Conservation (phyloP, 1,140 invertebrate genomes). For the Bombus fervidus region DNA sequence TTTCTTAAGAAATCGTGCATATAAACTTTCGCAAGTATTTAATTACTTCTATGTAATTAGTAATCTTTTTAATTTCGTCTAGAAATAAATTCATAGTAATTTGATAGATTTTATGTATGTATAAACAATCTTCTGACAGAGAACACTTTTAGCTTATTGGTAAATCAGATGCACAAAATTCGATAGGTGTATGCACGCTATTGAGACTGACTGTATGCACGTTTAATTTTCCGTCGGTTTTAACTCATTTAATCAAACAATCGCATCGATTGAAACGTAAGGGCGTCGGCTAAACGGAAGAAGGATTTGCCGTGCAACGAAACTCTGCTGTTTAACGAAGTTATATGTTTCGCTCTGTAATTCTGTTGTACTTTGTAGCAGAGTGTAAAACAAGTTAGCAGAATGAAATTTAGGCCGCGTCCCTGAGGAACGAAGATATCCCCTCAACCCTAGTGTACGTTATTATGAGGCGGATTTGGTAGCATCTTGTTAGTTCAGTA, state of each 20-base stretch:
- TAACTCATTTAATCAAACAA: background rate
- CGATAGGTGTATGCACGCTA: too few species aligned
- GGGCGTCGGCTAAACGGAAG: background rate
- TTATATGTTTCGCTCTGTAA: background rate
- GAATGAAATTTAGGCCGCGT: background rate
- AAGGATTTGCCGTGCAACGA: background rate
- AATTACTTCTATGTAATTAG: too few species aligned
- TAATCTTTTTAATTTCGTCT: too few species aligned
- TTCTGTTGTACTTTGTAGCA: background rate
- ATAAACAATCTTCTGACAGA: too few species aligned
- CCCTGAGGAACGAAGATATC: background rate
- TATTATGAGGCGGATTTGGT: background rate
- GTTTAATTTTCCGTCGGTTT: background rate
- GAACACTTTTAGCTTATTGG: too few species aligned
- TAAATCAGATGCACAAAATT: too few species aligned
- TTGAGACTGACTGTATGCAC: background rate
- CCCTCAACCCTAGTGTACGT: too few species aligned
- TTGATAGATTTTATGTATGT: too few species aligned
- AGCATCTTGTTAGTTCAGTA: background rate
- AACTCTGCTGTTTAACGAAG: background rate
- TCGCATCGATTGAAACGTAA: background rate
- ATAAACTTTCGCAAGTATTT: too few species aligned
- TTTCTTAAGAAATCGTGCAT: too few species aligned
- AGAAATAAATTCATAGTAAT: too few species aligned
- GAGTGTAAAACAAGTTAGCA: conserved; percentile 10